Conservation (phyloP, 2,888 invertebrate genomes). For the Hydraecia micacea region DNA sequence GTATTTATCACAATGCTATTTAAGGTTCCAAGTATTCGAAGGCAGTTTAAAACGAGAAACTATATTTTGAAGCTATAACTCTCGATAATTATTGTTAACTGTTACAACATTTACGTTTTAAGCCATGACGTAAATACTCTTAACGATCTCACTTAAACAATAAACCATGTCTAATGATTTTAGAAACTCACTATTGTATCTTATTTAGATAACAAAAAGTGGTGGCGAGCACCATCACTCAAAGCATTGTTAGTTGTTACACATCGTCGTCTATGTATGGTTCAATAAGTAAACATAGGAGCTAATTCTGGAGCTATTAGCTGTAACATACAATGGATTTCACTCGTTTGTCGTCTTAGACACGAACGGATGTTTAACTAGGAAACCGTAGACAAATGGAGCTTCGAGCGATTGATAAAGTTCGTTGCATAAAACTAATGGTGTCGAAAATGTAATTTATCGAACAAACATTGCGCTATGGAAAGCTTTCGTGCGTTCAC, state of each 20-base stretch:
- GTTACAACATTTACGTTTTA: conserved; percentile 64
- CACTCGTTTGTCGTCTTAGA: conserved; percentile 31
- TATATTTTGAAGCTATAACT: conserved; percentile 61
- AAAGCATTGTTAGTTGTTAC: conserved; percentile 60
- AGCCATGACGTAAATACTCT: conserved; percentile 59
- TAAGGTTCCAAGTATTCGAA: conserved; percentile 56
- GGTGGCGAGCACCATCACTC: conserved; percentile 64
- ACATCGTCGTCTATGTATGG: conserved; percentile 43
- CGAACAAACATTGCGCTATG: conserved; percentile 70
- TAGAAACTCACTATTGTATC: conserved; percentile 69
- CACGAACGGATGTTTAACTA: conserved; percentile 14
- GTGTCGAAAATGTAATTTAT: conserved; percentile 67
- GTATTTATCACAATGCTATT: conserved; percentile 70
- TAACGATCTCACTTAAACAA: conserved; percentile 68
- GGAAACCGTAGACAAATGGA: conserved; percentile 30
- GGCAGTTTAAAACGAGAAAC: conserved; percentile 60
- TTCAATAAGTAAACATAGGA: conserved; percentile 65
- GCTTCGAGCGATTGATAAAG: conserved; percentile 34
- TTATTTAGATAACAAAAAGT: conserved; percentile 62
- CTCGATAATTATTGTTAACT: conserved; percentile 60
- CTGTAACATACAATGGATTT: conserved; percentile 59
- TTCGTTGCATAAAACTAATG: conserved; percentile 41
- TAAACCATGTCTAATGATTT: conserved; percentile 72
- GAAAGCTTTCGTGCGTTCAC: conserved; percentile 69
- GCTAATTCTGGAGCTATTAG: conserved; percentile 68